phyloP scores from a whole-genome alignment of 2,888 invertebrate species.

The Lysandra bellargus region DNA sequence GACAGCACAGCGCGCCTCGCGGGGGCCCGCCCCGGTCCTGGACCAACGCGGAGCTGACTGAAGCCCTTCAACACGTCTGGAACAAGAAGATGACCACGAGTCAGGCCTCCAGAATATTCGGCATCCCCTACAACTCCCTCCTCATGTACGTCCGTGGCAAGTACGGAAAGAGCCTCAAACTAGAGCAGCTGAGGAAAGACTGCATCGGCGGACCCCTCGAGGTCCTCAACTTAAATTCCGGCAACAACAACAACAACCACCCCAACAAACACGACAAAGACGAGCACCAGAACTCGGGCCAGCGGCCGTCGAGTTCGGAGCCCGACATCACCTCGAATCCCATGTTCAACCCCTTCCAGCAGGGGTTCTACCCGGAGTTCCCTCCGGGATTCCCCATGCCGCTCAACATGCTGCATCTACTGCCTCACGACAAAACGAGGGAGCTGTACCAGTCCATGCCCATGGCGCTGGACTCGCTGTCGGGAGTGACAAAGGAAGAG shows the following conservation, averaged over 20 bases:
- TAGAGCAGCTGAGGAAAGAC: conserved; percentile 93
- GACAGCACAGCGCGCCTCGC: conserved; percentile 94
- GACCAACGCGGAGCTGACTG: conserved; percentile 95
- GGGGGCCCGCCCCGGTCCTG: conserved; percentile 95
- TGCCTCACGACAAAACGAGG: conserved; percentile 89
- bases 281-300: conserved; percentile 66
- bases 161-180: conserved; percentile 94
- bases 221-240: conserved; percentile 82
- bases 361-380: conserved; percentile 92
- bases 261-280: conserved; percentile 80
- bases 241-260: conserved; percentile 81
- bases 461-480: conserved; percentile 80
- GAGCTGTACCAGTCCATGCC: conserved; percentile 82
- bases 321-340: conserved; percentile 83
- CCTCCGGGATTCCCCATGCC: conserved; percentile 90
- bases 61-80: conserved; percentile 96
- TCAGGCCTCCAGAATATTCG: conserved; percentile 93
- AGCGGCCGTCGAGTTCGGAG: conserved; percentile 84
- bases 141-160: conserved; percentile 96
- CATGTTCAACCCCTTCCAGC: conserved; percentile 88
- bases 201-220: conserved; percentile 92
- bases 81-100: conserved; percentile 97
- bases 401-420: conserved; percentile 90
- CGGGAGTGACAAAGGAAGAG: conserved; percentile 79
- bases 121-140: conserved; percentile 95